These are phyloP conservation scores for Caenorhabditis remanei DNA, from an alignment of 1,140 invertebrate genomes.

Conservation along the genomic window DNA sequence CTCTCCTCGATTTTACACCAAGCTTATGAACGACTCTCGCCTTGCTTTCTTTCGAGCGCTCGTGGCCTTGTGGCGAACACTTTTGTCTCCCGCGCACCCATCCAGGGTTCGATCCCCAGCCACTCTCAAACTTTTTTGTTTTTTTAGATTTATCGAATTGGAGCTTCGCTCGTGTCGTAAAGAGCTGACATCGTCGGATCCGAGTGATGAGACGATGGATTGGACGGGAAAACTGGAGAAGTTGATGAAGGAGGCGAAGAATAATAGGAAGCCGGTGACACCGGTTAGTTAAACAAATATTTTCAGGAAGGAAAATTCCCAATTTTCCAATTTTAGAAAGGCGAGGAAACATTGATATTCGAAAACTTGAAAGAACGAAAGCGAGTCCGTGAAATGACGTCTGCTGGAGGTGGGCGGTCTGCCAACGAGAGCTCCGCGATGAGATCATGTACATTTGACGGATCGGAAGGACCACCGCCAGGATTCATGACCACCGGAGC, in stretches of 20 bases:
- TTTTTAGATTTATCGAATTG: constrained; percentile 1
- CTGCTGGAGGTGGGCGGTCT: neutral
- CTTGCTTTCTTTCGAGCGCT: neutral
- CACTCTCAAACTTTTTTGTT: neutral
- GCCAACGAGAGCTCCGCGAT: neutral
- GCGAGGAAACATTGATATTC: neutral
- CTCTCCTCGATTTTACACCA: too few species aligned
- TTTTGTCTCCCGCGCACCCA: neutral
- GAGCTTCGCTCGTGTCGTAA: neutral
- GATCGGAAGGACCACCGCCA: neutral
- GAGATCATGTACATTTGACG: neutral
- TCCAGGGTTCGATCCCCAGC: neutral
- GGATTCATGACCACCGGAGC: neutral
- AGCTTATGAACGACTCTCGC: neutral
- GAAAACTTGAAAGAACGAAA: neutral
- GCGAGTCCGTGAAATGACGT: neutral
- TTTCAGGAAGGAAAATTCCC: neutral
- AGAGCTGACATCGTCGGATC: neutral
- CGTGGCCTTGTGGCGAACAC: neutral
- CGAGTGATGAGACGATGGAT: constrained; percentile 1
- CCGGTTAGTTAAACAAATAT: constrained; percentile 3
- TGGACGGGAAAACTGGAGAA: constrained; percentile 32
- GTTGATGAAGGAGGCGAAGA: neutral
- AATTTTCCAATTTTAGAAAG: neutral
- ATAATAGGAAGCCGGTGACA: neutral